Conservation (phyloP, 2,797 vertebrate genomes). For the Poecilia gillii region DNA sequence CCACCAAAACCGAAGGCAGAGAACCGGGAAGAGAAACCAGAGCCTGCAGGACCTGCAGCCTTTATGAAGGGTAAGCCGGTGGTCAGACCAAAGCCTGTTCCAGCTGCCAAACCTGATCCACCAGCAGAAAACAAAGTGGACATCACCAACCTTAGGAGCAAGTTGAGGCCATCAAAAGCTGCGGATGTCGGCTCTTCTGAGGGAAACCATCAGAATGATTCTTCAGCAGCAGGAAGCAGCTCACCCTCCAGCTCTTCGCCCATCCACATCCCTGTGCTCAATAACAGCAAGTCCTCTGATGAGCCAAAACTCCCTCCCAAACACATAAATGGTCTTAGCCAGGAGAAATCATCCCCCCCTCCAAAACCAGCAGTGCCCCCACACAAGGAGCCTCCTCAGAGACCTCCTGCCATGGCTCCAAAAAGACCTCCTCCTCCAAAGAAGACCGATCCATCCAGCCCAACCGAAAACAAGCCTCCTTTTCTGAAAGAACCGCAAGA, state of each 20-base stretch:
- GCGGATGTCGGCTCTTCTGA: conserved; percentile 80
- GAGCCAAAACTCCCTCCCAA: conserved; percentile 81
- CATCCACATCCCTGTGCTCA: conserved; percentile 58
- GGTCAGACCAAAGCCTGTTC: conserved; percentile 89
- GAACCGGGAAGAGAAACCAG: conserved; percentile 80
- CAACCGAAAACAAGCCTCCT: conserved; percentile 77
- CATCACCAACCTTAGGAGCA: conserved; percentile 93
- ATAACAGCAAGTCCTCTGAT: conserved; percentile 55
- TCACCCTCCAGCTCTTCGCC: conserved; percentile 48
- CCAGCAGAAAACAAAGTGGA: conserved; percentile 88
- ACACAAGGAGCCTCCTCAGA: conserved; percentile 84
- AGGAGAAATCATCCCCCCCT: conserved; percentile 74
- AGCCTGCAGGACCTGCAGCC: conserved; percentile 65
- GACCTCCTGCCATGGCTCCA: conserved; percentile 85
- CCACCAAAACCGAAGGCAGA: conserved; percentile 88
- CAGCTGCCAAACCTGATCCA: conserved; percentile 84
- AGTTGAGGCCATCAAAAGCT: conserved; percentile 90
- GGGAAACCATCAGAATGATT: conserved; percentile 59
- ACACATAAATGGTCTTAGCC: conserved; percentile 82
- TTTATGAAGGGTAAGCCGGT: conserved; percentile 91
- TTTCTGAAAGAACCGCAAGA: conserved; percentile 80
- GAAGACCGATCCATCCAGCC: conserved; percentile 81
- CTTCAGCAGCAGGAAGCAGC: conserved; percentile 42
- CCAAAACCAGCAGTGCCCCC: conserved; percentile 74
- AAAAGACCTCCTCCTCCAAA: conserved; percentile 95